These are phyloP conservation scores for Cheirogaleus medius DNA, from an alignment of 2,113 vertebrate genomes.

Conservation along the genomic window DNA sequence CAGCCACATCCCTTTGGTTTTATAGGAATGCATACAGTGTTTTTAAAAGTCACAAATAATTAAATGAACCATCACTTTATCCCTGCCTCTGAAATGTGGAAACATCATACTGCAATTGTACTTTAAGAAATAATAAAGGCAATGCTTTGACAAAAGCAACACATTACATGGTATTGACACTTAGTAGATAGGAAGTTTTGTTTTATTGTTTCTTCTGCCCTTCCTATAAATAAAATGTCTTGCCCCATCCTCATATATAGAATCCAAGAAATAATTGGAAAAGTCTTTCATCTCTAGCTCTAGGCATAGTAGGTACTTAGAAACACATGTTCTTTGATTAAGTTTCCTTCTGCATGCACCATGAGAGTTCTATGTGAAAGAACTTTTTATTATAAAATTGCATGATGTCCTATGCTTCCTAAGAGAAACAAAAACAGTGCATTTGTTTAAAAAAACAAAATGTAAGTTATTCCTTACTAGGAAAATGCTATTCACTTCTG, in stretches of 20 bases:
- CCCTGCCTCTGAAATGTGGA: neutral
- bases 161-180: neutral
- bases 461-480: too few relatives aligned
- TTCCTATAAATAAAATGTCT: conserved; percentile 11
- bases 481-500: neutral
- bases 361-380: neutral
- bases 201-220: neutral
- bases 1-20: neutral
- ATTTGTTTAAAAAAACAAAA: neutral
- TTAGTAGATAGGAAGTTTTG: neutral
- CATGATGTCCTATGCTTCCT: neutral
- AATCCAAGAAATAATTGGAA: neutral
- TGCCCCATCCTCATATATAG: neutral
- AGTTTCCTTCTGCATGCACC: neutral
- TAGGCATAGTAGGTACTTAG: neutral
- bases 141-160: conserved; percentile 26
- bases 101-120: neutral
- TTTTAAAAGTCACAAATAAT: neutral
- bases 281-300: neutral
- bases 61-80: neutral
- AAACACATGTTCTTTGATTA: neutral
- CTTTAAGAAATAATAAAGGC: conserved; percentile 30
- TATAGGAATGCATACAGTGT: neutral
- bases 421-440: neutral
- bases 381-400: neutral